These are phyloP conservation scores for Vesta saturnalis DNA, from an alignment of 2,888 invertebrate species.

Conservation along the genomic window DNA sequence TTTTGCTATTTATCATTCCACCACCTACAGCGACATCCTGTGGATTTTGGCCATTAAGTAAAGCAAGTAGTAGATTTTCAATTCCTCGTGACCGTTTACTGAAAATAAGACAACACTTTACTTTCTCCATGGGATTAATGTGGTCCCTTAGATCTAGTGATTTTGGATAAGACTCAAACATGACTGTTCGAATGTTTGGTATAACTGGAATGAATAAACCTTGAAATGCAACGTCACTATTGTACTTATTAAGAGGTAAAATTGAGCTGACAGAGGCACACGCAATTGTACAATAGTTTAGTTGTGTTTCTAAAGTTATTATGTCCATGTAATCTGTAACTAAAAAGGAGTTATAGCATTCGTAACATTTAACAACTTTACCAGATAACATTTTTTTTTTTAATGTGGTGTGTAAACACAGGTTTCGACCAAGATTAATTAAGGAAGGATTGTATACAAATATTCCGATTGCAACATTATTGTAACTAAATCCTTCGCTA, in stretches of 20 bases:
- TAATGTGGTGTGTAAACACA: background rate
- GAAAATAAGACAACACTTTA: background rate
- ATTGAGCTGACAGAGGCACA: background rate
- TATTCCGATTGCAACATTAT: background rate
- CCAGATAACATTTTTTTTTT: background rate
- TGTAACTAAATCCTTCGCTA: background rate
- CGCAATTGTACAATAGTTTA: slow-evolving; percentile 13
- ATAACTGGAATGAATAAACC: slow-evolving; percentile 17
- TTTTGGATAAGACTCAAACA: background rate
- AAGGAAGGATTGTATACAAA: background rate
- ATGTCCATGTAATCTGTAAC: slow-evolving; percentile 8
- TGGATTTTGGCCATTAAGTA: background rate
- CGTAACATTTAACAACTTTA: background rate
- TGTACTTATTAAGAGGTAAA: background rate
- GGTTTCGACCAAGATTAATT: background rate
- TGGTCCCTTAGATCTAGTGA: background rate
- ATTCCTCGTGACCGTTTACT: background rate
- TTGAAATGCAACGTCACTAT: background rate
- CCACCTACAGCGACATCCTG: slow-evolving; percentile 15
- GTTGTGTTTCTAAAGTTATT: background rate
- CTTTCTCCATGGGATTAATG: background rate
- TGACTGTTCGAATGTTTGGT: slow-evolving; percentile 1
- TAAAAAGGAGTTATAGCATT: background rate
- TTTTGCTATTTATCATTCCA: background rate
- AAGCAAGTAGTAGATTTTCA: background rate